phyloP scores from a whole-genome alignment of 2,113 vertebrate genomes.

The Cyanoramphus novaezelandiae region DNA sequence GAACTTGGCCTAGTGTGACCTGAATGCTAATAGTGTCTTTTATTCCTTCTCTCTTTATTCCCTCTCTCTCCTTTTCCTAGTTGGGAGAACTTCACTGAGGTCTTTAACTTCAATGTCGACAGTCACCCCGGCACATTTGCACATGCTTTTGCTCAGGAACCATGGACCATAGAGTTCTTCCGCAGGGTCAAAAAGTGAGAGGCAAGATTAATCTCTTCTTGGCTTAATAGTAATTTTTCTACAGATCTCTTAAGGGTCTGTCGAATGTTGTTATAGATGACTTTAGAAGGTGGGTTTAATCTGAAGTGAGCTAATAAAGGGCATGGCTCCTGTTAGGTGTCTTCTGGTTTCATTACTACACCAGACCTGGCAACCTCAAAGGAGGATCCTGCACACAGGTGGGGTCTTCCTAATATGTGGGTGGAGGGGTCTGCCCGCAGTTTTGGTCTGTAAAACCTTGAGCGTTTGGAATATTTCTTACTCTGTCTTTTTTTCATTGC shows the following conservation, averaged over 20 bases:
- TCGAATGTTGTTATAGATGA: background rate
- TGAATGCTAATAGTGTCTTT: background rate
- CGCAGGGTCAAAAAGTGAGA: conserved; percentile 53
- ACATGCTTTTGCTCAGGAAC: conserved; percentile 28
- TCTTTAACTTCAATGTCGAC: conserved; percentile 48
- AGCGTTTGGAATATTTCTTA: background rate
- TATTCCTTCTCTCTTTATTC: background rate
- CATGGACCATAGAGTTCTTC: conserved; percentile 20
- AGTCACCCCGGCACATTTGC: conserved; percentile 24
- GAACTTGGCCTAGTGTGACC: background rate
- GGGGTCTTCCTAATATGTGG: background rate
- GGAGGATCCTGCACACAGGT: background rate
- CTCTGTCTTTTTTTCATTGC: background rate
- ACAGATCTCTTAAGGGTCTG: background rate
- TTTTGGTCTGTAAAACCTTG: background rate
- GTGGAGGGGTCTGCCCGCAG: background rate
- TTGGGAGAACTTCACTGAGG: conserved; percentile 41
- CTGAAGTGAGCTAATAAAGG: background rate
- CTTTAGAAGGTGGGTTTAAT: background rate
- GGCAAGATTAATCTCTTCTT: background rate
- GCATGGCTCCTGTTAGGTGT: background rate
- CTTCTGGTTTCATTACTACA: background rate
- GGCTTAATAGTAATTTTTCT: background rate
- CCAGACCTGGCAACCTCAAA: background rate
- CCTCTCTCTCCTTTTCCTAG: background rate